Base-by-base conservation (phyloP, 2,113 vertebrate genomes). In the Eidolon helvum region DNA sequence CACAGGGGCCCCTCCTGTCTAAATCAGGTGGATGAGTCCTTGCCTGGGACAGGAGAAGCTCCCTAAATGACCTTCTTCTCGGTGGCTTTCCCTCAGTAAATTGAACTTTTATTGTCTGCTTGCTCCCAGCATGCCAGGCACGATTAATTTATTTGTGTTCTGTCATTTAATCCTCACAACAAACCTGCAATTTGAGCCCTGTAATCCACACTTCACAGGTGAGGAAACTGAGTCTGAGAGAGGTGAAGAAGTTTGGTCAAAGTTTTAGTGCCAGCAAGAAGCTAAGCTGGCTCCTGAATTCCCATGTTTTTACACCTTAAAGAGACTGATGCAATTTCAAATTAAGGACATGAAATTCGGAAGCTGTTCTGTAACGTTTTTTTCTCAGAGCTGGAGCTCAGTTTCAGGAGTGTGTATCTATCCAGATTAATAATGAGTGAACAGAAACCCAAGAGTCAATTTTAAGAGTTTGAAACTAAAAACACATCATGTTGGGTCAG, bases 341-440 rank as follows among this genome's bases (percentile, higher is more conserved):
- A 66, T 87, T 65, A 94, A 79, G 50, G 50, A 61, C 53, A 94
- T 69, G 48, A 50, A 91, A 97, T 91, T 97, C 88, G 95, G 82
- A 91, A 95, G 50, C 83, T 45, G 7, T 28, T 89, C 82, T 55
- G 57, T 9, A 48, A 40, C 84, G 45, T 45, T 45, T 50, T 50
- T 48, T 48, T 48, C 12, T 92, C 53, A 85, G 48, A 93, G 66
- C 57, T 45, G 10, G 43, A 96, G 55, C 95, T 97, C 26, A 10
- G 66, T 96, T 93, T 96, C 86, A 95, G 87, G 24, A 82, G 16
- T 38, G 50, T 53, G 1, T 87, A 93, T 74, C 93, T 89, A 93
- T 63, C 94, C 66, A 63, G 88, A 97, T 94, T 97, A 97, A 97
- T 87, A 97, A 98, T 94, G 94, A 97, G 95, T 79, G 89, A 96